phyloP scores from a whole-genome alignment of 2,888 invertebrate species.

The Chalcosyrphus nemorum region DNA sequence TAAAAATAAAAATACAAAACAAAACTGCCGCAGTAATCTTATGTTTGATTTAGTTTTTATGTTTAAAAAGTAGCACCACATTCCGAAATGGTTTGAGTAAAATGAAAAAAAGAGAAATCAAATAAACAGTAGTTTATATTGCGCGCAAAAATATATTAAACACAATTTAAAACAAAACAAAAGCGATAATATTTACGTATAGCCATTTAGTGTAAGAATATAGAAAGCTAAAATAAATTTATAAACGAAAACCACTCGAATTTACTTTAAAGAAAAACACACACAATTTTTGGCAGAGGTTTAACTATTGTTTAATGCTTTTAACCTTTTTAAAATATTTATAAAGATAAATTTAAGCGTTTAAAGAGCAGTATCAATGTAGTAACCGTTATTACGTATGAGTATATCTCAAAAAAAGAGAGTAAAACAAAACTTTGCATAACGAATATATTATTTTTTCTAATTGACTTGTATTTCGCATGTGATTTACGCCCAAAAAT shows the following conservation, averaged over 20 bases:
- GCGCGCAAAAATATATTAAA: conserved; percentile 17
- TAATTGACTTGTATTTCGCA: conserved; percentile 51
- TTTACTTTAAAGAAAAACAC: conserved; percentile 22
- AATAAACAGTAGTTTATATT: conserved; percentile 4
- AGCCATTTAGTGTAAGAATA: conserved; percentile 55
- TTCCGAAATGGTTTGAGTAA: neutral
- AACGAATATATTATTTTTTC: conserved; percentile 51
- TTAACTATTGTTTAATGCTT: conserved; percentile 10
- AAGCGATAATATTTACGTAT: conserved; percentile 37
- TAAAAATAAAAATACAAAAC: no score
- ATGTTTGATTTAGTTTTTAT: conserved; percentile 40
- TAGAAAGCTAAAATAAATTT: neutral
- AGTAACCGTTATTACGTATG: conserved; percentile 12
- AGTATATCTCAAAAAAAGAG: neutral
- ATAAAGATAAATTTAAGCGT: conserved; percentile 12
- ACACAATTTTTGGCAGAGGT: conserved; percentile 7
- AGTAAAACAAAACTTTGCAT: conserved; percentile 14
- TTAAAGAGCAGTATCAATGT: conserved; percentile 14
- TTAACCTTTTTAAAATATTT: conserved; percentile 13
- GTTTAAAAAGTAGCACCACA: conserved; percentile 8
- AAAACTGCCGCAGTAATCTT: conserved; percentile 49
- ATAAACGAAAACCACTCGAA: conserved; percentile 20
- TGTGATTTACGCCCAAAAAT: conserved; percentile 39
- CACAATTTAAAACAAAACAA: conserved; percentile 14
- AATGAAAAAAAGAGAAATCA: neutral